Evolutionary conservation across 1,140 invertebrate genomes (phyloP).

Genomic region (Ctenoplectra terminalis): DNA sequence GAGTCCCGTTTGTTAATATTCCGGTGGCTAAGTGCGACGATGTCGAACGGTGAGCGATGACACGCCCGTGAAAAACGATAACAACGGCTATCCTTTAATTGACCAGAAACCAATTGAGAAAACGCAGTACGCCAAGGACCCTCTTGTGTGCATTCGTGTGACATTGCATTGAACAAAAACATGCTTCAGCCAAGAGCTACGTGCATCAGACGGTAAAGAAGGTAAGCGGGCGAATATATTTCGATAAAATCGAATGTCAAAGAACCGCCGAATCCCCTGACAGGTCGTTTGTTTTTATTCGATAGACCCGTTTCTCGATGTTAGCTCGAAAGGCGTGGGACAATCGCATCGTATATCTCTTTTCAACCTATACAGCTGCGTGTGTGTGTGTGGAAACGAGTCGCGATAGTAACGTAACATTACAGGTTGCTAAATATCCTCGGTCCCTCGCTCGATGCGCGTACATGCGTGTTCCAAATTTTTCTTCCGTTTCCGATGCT

Average conservation of each 20-base stretch:
- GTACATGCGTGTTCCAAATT: conserved; percentile 3
- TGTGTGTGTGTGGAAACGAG: conserved; percentile 8
- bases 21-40: conserved; percentile 18
- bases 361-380: not conserved
- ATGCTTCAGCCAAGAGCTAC: conserved; percentile 46
- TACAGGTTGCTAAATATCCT: conserved; percentile 6
- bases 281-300: conserved; percentile 55
- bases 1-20: not conserved
- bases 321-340: conserved; percentile 25
- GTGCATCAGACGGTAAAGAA: conserved; percentile 21
- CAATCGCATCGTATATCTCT: conserved; percentile 13
- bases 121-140: conserved; percentile 6
- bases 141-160: conserved; percentile 25
- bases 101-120: conserved; percentile 6
- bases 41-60: conserved; percentile 57
- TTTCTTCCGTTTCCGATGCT: not conserved
- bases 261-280: conserved; percentile 10
- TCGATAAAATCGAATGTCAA: not conserved
- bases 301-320: not conserved
- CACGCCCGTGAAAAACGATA: conserved; percentile 64
- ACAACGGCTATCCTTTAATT: conserved; percentile 37
- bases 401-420: conserved; percentile 43
- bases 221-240: conserved; percentile 32
- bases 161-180: conserved; percentile 18
- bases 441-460: not conserved